Evolutionary conservation across 2,888 invertebrate genomes (phyloP).

Genomic region (Steinernema carpocapsae): DNA sequence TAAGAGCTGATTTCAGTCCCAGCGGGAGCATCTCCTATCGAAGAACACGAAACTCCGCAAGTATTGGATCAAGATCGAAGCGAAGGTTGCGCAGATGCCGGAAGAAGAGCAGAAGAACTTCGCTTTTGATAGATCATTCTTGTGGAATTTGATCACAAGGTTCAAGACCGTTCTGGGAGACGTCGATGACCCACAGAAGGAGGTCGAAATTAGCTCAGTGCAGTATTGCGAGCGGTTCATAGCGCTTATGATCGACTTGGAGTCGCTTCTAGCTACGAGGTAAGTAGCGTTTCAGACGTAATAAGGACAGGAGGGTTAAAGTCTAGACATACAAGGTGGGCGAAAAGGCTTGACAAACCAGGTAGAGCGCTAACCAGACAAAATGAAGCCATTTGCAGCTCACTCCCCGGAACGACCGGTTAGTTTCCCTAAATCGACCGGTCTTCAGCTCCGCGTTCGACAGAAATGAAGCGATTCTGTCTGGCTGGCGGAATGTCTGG

Average conservation of each 20-base stretch:
- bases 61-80: conserved; percentile 87
- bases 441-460: background rate
- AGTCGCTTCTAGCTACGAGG: conserved; percentile 90
- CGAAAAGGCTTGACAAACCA: too few relatives aligned
- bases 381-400: too few relatives aligned
- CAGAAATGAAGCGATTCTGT: too few relatives aligned
- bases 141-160: conserved; percentile 84
- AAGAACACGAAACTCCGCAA: conserved; percentile 87
- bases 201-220: conserved; percentile 72
- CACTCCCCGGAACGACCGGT: too few relatives aligned
- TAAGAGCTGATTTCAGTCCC: conserved; percentile 44
- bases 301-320: too few relatives aligned
- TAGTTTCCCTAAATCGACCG: background rate
- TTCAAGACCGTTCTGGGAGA: conserved; percentile 83
- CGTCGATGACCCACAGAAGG: conserved; percentile 68
- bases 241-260: conserved; percentile 92
- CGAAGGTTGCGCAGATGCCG: conserved; percentile 75
- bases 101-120: conserved; percentile 44
- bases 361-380: too few relatives aligned
- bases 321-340: too few relatives aligned
- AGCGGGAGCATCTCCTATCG: conserved; percentile 85
- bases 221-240: conserved; percentile 89
- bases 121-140: conserved; percentile 75
- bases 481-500: too few relatives aligned
- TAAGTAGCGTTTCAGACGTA: too few relatives aligned